phyloP scores from a whole-genome alignment of 2,888 invertebrate genomes.

The Trypoxylon attenuatum region DNA sequence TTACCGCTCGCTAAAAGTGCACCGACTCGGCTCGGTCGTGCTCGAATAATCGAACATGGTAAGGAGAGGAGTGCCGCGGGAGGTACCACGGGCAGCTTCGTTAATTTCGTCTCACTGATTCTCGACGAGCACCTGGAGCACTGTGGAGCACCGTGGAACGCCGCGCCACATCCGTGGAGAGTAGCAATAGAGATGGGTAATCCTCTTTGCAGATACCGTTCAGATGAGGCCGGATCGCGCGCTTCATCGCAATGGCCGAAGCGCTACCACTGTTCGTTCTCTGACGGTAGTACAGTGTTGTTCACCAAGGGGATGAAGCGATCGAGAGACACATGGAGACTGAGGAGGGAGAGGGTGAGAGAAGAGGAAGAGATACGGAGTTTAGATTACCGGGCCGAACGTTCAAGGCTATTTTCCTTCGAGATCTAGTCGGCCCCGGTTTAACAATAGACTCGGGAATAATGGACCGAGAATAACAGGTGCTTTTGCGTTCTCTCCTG shows the following conservation, averaged over 20 bases:
- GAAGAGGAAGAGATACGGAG: too few relatives aligned
- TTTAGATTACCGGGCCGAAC: conserved; percentile 37
- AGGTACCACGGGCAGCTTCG: background rate
- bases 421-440: conserved; percentile 31
- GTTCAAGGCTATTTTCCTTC: conserved; percentile 46
- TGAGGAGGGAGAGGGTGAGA: too few relatives aligned
- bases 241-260: conserved; percentile 8
- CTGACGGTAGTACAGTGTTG: too few relatives aligned
- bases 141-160: too few relatives aligned
- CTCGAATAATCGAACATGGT: too few relatives aligned
- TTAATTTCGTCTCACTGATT: background rate
- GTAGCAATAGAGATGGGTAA: too few relatives aligned
- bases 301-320: conserved; percentile 27
- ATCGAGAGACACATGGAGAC: too few relatives aligned
- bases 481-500: conserved; percentile 14
- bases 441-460: conserved; percentile 40
- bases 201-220: conserved; percentile 12
- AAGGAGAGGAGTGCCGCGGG: background rate
- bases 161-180: too few relatives aligned
- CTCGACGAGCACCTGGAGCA: conserved; percentile 7
- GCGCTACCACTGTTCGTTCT: background rate
- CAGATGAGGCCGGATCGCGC: conserved; percentile 16
- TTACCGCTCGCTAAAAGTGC: too few relatives aligned
- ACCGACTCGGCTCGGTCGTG: too few relatives aligned
- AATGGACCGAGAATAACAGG: conserved; percentile 45